Evolutionary conservation across 92 coral and sea anemone species (phyloP).

Genomic region (Phymanthus crucifer): DNA sequence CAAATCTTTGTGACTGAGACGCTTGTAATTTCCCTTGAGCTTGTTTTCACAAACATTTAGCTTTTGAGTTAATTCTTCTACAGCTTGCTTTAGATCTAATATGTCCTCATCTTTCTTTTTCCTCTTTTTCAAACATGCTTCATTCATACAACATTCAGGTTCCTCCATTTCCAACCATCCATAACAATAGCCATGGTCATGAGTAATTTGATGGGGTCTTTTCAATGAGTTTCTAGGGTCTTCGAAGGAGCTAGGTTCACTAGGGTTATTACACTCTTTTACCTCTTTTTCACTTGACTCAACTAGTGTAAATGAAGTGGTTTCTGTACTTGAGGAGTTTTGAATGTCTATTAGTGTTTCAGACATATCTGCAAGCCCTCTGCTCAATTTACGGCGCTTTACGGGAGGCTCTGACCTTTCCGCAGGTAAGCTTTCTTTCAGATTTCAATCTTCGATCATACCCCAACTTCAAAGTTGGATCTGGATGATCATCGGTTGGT

Average conservation of each 20-base stretch:
- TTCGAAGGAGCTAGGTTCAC: slow-evolving; percentile 8
- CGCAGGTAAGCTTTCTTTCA: slow-evolving; percentile 55
- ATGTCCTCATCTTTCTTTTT: slow-evolving; percentile 40
- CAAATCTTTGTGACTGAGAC: slow-evolving; percentile 37
- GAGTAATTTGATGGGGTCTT: slow-evolving; percentile 21
- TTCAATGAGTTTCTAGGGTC: background rate
- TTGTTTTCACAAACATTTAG: slow-evolving; percentile 34
- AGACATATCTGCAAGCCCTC: slow-evolving; percentile 9
- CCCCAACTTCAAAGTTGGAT: slow-evolving; percentile 63
- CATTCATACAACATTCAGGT: slow-evolving; percentile 34
- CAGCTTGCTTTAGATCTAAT: too few relatives aligned
- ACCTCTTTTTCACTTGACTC: background rate
- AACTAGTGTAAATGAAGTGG: background rate
- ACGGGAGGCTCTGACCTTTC: slow-evolving; percentile 18
- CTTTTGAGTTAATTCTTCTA: slow-evolving; percentile 26
- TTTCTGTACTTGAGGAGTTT: background rate
- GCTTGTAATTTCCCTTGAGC: slow-evolving; percentile 29
- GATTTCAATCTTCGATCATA: slow-evolving; percentile 35
- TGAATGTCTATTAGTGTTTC: slow-evolving; percentile 2
- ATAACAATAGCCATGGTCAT: slow-evolving; percentile 33
- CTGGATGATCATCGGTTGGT: slow-evolving; percentile 54
- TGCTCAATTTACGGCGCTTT: slow-evolving; percentile 9
- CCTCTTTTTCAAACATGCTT: slow-evolving; percentile 35
- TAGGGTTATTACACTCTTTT: background rate
- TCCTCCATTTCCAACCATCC: slow-evolving; percentile 38